Percentiles rank a stretch among this genome's conserved stretches.
phyloP scores from a whole-genome alignment of 2,113 vertebrate species.

The Mola mola region DNA sequence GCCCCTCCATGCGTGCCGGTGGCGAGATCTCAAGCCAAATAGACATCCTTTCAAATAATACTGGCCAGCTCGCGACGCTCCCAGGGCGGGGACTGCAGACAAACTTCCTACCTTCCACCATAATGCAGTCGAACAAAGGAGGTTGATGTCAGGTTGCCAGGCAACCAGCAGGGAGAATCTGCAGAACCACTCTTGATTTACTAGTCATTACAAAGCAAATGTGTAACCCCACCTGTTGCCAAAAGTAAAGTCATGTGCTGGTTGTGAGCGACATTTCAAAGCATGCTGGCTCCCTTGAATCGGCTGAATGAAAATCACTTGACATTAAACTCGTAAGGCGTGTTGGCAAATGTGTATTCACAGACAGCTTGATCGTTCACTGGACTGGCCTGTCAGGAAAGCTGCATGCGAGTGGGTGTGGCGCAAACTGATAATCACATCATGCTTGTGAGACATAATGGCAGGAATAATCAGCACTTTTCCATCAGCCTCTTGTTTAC shows the following conservation, averaged over 20 bases:
- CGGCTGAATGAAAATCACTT: too few species aligned
- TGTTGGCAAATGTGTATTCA: slow-evolving; percentile 5
- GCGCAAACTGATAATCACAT: slow-evolving; percentile 52
- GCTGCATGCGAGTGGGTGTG: slow-evolving; percentile 48
- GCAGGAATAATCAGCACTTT: slow-evolving; percentile 64
- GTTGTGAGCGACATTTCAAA: slow-evolving; percentile 2
- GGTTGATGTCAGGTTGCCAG: slow-evolving; percentile 76
- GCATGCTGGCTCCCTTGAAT: slow-evolving; percentile 2
- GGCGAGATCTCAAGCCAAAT: slow-evolving; percentile 33
- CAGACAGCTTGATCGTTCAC: slow-evolving; percentile 5
- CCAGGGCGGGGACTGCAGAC: slow-evolving; percentile 34
- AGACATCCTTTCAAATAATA: slow-evolving; percentile 47
- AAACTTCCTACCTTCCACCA: slow-evolving; percentile 54
- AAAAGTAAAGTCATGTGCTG: slow-evolving; percentile 11
- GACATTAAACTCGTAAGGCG: too few species aligned
- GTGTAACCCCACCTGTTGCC: slow-evolving; percentile 53
- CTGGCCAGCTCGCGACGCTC: slow-evolving; percentile 20
- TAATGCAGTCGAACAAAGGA: slow-evolving; percentile 53
- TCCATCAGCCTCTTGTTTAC: slow-evolving; percentile 49
- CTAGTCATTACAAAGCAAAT: slow-evolving; percentile 55
- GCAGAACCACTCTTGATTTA: slow-evolving; percentile 77
- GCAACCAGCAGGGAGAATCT: slow-evolving; percentile 73
- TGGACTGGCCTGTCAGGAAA: slow-evolving; percentile 27
- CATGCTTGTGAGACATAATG: slow-evolving; percentile 40
- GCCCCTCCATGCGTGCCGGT: slow-evolving; percentile 32